Percentiles rank a stretch among this genome's conserved stretches.
These are phyloP conservation scores for Sterna hirundo DNA, from an alignment of 2,113 vertebrate species.

Conservation along the genomic window DNA sequence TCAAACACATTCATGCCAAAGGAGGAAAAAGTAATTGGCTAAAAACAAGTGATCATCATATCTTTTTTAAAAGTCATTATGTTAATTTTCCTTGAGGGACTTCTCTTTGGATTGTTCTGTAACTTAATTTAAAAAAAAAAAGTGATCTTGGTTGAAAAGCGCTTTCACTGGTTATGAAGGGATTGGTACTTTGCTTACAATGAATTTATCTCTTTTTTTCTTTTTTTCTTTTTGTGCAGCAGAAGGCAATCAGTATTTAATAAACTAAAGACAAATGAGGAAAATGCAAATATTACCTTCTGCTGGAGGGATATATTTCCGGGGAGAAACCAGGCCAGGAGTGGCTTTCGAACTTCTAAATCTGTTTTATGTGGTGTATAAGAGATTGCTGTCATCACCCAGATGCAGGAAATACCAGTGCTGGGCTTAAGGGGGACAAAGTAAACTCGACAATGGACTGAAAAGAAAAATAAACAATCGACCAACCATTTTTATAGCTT, in stretches of 20 bases:
- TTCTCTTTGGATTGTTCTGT: not conserved
- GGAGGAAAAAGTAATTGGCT: slow-evolving; percentile 22
- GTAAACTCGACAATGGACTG: slow-evolving; percentile 67
- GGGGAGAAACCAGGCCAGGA: slow-evolving; percentile 35
- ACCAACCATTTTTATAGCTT: slow-evolving; percentile 56
- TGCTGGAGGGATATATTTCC: slow-evolving; percentile 13
- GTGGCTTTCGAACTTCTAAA: slow-evolving; percentile 35
- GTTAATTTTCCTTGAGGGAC: slow-evolving; percentile 16
- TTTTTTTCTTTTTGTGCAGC: not conserved
- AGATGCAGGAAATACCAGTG: slow-evolving; percentile 68
- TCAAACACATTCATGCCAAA: not conserved
- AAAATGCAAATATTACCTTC: slow-evolving; percentile 1
- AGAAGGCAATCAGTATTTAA: not conserved
- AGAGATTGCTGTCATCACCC: slow-evolving; percentile 62
- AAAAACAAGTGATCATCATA: slow-evolving; percentile 5
- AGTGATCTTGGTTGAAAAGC: not conserved
- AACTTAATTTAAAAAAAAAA: not conserved
- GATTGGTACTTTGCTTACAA: not conserved
- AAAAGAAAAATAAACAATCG: slow-evolving; percentile 72
- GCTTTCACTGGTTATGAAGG: not conserved
- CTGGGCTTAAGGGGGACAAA: slow-evolving; percentile 58
- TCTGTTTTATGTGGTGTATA: slow-evolving; percentile 63
- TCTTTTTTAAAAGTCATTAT: not conserved
- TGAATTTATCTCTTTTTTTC: not conserved
- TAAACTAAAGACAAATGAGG: not conserved